phyloP scores from a whole-genome alignment of 2,113 vertebrate genomes.

The Salvelinus namaycush region DNA sequence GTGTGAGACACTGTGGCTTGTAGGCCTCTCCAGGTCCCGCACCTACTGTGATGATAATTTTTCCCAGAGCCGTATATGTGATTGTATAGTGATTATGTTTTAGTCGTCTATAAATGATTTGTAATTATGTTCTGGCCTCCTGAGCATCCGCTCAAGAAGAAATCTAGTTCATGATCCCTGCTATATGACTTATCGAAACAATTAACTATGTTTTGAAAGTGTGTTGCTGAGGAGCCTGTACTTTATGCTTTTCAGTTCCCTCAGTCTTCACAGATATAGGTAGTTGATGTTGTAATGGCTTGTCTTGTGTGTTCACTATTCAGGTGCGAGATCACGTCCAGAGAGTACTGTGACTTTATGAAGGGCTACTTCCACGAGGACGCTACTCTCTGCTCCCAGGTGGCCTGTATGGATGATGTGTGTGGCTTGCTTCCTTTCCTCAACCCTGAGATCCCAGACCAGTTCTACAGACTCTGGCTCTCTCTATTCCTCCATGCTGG shows the following conservation, averaged over 20 bases:
- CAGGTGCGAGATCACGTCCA: conserved; percentile 97
- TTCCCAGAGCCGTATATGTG: no score
- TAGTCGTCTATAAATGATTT: no score
- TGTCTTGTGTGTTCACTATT: conserved; percentile 19
- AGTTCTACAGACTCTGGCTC: conserved; percentile 97
- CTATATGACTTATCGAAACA: no score
- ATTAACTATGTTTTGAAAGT: not conserved
- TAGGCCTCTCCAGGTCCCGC: no score
- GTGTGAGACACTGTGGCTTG: no score
- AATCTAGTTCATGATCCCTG: no score
- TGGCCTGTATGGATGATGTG: conserved; percentile 97
- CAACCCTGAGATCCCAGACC: conserved; percentile 94
- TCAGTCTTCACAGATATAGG: no score
- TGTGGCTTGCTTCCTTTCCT: conserved; percentile 96
- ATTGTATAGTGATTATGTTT: no score
- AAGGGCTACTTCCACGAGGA: conserved; percentile 95
- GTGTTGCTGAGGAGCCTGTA: not conserved
- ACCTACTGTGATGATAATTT: no score
- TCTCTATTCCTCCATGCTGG: conserved; percentile 96
- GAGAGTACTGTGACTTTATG: conserved; percentile 98
- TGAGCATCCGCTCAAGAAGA: no score
- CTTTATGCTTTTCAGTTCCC: not conserved
- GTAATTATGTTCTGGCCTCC: no score
- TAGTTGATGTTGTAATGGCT: not conserved
- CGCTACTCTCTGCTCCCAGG: conserved; percentile 96